phyloP scores from a whole-genome alignment of 2,113 vertebrate species.

The Trogon surrucura region DNA sequence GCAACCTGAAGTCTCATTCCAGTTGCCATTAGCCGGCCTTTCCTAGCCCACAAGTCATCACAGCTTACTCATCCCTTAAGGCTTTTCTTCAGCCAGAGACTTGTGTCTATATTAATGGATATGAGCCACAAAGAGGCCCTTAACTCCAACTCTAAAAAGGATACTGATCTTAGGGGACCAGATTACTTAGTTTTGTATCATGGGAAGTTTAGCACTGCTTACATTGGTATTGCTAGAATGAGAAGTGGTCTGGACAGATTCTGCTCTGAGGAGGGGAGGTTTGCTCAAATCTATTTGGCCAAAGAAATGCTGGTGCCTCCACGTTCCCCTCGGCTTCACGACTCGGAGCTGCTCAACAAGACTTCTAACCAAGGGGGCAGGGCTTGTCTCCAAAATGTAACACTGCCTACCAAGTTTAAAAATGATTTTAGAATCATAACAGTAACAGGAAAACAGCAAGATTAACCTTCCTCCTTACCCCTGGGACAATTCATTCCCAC shows the following conservation, averaged over 20 bases:
- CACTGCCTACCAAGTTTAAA: neutral
- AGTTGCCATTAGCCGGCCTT: neutral
- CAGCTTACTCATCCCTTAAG: conserved; percentile 2
- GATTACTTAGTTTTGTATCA: neutral
- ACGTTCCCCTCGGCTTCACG: accelerated
- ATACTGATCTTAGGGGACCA: neutral
- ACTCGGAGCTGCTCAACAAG: neutral
- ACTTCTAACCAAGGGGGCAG: neutral
- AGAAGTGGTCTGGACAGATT: neutral
- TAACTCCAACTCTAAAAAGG: neutral
- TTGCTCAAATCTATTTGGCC: neutral
- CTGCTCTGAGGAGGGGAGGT: neutral
- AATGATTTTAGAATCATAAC: neutral
- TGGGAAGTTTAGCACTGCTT: neutral
- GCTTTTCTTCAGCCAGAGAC: neutral
- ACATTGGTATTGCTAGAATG: neutral
- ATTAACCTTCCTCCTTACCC: neutral
- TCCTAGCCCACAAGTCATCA: neutral
- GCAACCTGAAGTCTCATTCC: neutral
- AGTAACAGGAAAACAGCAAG: neutral
- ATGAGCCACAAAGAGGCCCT: conserved; percentile 9
- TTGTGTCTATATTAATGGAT: neutral
- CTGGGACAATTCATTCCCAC: neutral
- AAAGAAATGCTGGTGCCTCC: neutral
- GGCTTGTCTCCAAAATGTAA: neutral